Evolutionary conservation across 37 sponge, comb jelly and placozoan genomes (phyloP).

Genomic region (Theonella swinhoei): DNA sequence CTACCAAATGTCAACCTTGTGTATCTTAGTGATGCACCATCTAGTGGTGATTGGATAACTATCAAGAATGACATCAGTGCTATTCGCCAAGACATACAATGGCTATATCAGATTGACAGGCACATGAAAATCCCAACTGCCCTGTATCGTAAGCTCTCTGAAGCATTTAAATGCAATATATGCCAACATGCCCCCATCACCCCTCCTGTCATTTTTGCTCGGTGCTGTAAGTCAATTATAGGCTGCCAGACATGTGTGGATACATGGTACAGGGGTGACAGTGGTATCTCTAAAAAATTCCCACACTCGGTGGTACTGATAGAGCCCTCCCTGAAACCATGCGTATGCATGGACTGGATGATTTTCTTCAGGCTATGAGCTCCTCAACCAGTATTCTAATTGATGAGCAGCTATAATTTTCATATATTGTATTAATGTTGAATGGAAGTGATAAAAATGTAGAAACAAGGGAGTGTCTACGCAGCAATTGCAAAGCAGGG

Average conservation of each 20-base stretch:
- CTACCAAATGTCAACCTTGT: background rate
- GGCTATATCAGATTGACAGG: background rate
- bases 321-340: conserved; percentile 28
- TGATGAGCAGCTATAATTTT: background rate
- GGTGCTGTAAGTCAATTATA: conserved; percentile 43
- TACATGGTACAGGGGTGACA: conserved; percentile 28
- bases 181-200: conserved; percentile 21
- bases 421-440: too few relatives aligned
- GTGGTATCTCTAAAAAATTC: conserved; percentile 6
- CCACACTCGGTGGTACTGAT: conserved; percentile 28
- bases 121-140: background rate
- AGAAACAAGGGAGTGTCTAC: too few relatives aligned
- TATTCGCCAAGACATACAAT: background rate
- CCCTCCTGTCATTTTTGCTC: conserved; percentile 38
- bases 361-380: conserved; percentile 17
- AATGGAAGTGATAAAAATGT: too few relatives aligned
- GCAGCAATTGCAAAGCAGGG: too few relatives aligned
- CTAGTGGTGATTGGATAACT: background rate
- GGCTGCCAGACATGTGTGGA: conserved; percentile 52
- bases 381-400: too few relatives aligned
- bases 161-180: conserved; percentile 51
- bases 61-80: background rate
- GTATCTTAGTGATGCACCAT: too few relatives aligned
- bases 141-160: background rate
- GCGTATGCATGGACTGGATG: conserved; percentile 41